Evolutionary conservation across 1,140 invertebrate genomes (phyloP).

Genomic region (Calycopis cecrops): DNA sequence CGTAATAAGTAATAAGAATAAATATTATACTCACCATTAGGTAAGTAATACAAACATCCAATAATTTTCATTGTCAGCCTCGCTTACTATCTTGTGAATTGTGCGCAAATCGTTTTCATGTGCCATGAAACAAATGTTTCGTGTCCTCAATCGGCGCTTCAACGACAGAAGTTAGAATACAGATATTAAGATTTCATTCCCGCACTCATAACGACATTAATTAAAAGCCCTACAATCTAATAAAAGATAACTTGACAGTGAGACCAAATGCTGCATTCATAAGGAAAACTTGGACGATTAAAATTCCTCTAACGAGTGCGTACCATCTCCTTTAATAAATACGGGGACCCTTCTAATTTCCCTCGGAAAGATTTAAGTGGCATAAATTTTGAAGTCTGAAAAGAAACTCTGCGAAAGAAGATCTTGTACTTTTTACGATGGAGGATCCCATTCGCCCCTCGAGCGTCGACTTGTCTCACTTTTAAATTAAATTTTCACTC

Average conservation of each 20-base stretch:
- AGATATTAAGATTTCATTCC: slow-evolving; percentile 55
- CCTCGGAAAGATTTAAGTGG: slow-evolving; percentile 67
- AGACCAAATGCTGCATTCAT: slow-evolving; percentile 63
- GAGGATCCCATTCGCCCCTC: slow-evolving; percentile 67
- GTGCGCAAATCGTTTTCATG: neutral
- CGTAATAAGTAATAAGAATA: no score
- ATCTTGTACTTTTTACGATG: slow-evolving; percentile 71
- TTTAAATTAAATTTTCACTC: slow-evolving; percentile 77
- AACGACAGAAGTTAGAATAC: slow-evolving; percentile 32
- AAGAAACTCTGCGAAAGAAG: slow-evolving; percentile 70
- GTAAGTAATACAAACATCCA: no score
- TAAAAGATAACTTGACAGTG: slow-evolving; percentile 68
- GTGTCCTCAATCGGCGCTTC: slow-evolving; percentile 13
- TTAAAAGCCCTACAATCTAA: slow-evolving; percentile 63
- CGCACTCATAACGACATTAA: slow-evolving; percentile 60
- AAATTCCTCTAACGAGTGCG: slow-evolving; percentile 71
- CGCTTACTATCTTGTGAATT: no score
- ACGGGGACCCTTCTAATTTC: slow-evolving; percentile 67
- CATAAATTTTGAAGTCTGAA: slow-evolving; percentile 69
- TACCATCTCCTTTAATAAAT: slow-evolving; percentile 72
- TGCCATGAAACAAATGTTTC: slow-evolving; percentile 5
- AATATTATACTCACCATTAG: no score
- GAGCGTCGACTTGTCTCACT: slow-evolving; percentile 68
- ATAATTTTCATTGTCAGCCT: no score
- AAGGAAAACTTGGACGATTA: slow-evolving; percentile 68